Evolutionary conservation across 1,140 invertebrate species (phyloP).

Genomic region (Glossosoma conforme): DNA sequence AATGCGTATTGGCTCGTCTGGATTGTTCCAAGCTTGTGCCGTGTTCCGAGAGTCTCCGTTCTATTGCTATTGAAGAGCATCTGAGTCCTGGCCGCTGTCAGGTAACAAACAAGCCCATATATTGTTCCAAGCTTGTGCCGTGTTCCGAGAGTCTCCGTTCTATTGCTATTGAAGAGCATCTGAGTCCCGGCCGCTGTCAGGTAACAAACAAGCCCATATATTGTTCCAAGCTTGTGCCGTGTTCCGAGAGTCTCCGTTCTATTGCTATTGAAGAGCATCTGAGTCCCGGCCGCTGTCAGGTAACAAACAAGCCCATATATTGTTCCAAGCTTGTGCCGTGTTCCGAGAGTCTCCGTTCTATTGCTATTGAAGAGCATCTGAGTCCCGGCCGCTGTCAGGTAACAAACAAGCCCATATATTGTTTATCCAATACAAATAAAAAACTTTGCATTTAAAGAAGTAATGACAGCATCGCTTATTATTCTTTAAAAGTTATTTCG

Average conservation of each 20-base stretch:
- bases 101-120: constrained; percentile 40
- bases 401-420: constrained; percentile 26
- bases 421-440: no score
- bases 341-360: constrained; percentile 86
- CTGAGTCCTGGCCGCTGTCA: constrained; percentile 74
- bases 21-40: constrained; percentile 90
- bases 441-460: no score
- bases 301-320: constrained; percentile 46
- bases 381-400: constrained; percentile 74
- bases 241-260: constrained; percentile 86
- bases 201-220: constrained; percentile 39
- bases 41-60: constrained; percentile 86
- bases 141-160: constrained; percentile 89
- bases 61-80: constrained; percentile 86
- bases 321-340: constrained; percentile 89
- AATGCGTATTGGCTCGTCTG: constrained; percentile 69
- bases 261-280: constrained; percentile 87
- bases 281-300: constrained; percentile 71
- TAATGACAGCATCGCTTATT: no score
- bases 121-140: constrained; percentile 43
- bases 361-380: constrained; percentile 83
- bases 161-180: constrained; percentile 84
- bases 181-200: constrained; percentile 73
- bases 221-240: constrained; percentile 50
- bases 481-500: no score